Evolutionary conservation across 2,113 vertebrate genomes (phyloP).

Genomic region (Oenanthe oenanthe): DNA sequence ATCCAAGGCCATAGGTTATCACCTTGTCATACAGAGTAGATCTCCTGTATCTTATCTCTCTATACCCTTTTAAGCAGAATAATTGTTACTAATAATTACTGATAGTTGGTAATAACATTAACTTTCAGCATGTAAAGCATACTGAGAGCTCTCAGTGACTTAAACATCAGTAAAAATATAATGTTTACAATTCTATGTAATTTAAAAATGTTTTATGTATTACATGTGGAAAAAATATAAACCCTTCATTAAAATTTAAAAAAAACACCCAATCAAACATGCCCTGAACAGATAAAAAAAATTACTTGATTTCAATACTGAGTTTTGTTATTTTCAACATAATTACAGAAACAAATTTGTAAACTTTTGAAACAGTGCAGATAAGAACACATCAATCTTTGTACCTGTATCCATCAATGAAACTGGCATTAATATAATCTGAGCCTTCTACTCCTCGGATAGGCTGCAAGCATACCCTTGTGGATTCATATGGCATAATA

Average conservation of each 20-base stretch:
- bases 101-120: not conserved
- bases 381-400: not conserved
- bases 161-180: not conserved
- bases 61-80: not conserved
- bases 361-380: not conserved
- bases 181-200: not conserved
- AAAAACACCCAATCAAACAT: not conserved
- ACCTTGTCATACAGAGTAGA: not conserved
- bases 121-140: not conserved
- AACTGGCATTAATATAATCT: conserved; percentile 98
- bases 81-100: too few relatives aligned
- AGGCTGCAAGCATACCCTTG: conserved; percentile 95
- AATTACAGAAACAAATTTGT: not conserved
- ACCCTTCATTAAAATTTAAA: not conserved
- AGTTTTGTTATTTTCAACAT: not conserved
- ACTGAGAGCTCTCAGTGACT: not conserved
- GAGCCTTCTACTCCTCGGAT: conserved; percentile 98
- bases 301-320: not conserved
- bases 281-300: not conserved
- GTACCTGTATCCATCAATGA: conserved; percentile 99
- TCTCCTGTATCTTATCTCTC: not conserved
- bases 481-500: conserved; percentile 99
- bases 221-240: not conserved
- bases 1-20: not conserved
- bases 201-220: not conserved